A percentile compares a stretch with the other conserved stretches of the same genome.
Conservation (phyloP, 1,140 invertebrate species). For the Cotesia vestalis region DNA sequence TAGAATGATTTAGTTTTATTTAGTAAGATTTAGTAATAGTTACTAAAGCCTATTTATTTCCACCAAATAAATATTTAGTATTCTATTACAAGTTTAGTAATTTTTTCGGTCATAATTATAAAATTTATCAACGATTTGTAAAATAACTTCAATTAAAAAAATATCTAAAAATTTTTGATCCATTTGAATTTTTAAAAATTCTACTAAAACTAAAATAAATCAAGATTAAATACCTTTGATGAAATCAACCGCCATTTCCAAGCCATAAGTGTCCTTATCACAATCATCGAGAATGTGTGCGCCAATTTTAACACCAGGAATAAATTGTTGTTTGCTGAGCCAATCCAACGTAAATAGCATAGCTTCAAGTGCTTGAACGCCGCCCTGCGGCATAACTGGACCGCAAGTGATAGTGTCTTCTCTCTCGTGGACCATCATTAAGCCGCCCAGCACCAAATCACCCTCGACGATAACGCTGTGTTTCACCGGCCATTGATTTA, state of each 20-base stretch:
- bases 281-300: constrained; percentile 94
- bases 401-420: constrained; percentile 86
- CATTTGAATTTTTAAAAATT: too few relatives aligned
- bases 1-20: too few relatives aligned
- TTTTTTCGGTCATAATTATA: too few relatives aligned
- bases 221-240: constrained; percentile 85
- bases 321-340: constrained; percentile 74
- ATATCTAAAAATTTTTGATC: too few relatives aligned
- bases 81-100: too few relatives aligned
- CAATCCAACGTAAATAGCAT: constrained; percentile 92
- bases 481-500: constrained; percentile 81
- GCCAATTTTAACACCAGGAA: constrained; percentile 84
- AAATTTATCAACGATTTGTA: too few relatives aligned
- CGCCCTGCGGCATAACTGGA: constrained; percentile 93
- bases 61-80: too few relatives aligned
- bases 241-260: constrained; percentile 96
- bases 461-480: constrained; percentile 86
- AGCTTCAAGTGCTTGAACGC: constrained; percentile 88
- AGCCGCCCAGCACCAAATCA: constrained; percentile 83
- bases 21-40: too few relatives aligned
- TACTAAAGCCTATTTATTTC: too few relatives aligned
- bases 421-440: constrained; percentile 96
- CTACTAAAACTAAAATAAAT: too few relatives aligned
- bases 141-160: too few relatives aligned
- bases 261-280: constrained; percentile 94